Evolutionary conservation across 2,888 invertebrate genomes (phyloP).

Genomic region (Entomobrya multifasciata): DNA sequence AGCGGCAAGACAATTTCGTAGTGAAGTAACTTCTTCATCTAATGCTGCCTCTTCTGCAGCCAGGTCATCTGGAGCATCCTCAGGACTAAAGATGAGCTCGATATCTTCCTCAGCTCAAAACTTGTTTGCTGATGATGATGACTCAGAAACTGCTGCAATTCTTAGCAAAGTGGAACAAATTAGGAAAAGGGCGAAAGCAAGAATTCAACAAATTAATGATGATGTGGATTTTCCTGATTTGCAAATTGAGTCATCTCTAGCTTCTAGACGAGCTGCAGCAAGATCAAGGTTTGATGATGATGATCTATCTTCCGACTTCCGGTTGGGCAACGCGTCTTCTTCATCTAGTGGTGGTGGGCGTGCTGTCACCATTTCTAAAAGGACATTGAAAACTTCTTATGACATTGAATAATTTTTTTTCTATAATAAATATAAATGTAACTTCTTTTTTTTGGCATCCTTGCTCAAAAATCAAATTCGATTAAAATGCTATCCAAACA

Average conservation of each 20-base stretch:
- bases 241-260: constrained; percentile 66
- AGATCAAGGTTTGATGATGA: constrained; percentile 33
- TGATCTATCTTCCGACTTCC: constrained; percentile 56
- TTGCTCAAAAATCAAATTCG: constrained; percentile 18
- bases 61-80: background rate
- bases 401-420: constrained; percentile 72
- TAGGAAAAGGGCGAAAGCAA: constrained; percentile 76
- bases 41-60: background rate
- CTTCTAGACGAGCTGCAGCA: constrained; percentile 52
- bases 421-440: background rate
- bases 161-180: constrained; percentile 75
- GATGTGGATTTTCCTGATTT: constrained; percentile 74
- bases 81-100: constrained; percentile 1
- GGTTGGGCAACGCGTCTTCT: constrained; percentile 25
- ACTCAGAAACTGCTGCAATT: constrained; percentile 64
- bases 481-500: no score
- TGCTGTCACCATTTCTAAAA: constrained; percentile 72
- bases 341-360: constrained; percentile 55
- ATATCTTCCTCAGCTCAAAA: constrained; percentile 34
- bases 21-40: background rate
- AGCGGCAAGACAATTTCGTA: constrained; percentile 29
- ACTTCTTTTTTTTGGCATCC: constrained; percentile 6
- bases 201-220: constrained; percentile 76
- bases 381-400: constrained; percentile 72
- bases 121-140: constrained; percentile 58